Conservation (phyloP, 2,113 vertebrate species). For the Bungarus multicinctus region DNA sequence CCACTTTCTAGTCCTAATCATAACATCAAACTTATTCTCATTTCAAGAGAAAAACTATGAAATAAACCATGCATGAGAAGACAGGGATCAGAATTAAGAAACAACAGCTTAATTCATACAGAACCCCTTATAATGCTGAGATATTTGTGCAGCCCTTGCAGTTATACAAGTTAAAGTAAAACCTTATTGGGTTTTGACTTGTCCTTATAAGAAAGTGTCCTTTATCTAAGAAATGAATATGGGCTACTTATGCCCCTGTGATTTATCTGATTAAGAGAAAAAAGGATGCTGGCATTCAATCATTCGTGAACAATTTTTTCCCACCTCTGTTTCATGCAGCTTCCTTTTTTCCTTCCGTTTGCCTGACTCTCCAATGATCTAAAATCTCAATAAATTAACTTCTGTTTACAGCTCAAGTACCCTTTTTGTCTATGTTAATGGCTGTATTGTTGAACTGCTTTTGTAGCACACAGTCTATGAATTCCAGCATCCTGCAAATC, state of each 20-base stretch:
- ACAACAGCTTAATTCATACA: slow-evolving; percentile 52
- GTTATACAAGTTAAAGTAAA: not conserved
- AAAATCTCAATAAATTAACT: slow-evolving; percentile 1
- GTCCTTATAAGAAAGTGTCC: slow-evolving; percentile 33
- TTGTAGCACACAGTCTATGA: not conserved
- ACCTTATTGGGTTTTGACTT: slow-evolving; percentile 25
- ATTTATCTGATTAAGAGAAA: slow-evolving; percentile 5
- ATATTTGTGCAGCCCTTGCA: slow-evolving; percentile 17
- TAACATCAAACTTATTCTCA: not conserved
- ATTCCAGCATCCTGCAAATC: not conserved
- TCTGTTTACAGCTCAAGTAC: slow-evolving; percentile 7
- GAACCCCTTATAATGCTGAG: slow-evolving; percentile 34
- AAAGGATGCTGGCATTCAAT: slow-evolving; percentile 40
- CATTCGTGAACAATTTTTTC: slow-evolving; percentile 19
- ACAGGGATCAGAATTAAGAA: slow-evolving; percentile 29
- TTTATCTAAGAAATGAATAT: slow-evolving; percentile 2
- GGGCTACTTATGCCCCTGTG: not conserved
- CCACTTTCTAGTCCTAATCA: not conserved
- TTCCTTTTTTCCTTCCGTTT: slow-evolving; percentile 6
- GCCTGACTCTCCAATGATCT: not conserved
- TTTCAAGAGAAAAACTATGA: slow-evolving; percentile 7
- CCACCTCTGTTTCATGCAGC: not conserved
- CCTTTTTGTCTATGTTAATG: not conserved
- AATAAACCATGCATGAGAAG: slow-evolving; percentile 51
- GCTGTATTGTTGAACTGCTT: not conserved